Evolutionary conservation across 2,113 vertebrate genomes (phyloP).

Genomic region (Rallus limicola): DNA sequence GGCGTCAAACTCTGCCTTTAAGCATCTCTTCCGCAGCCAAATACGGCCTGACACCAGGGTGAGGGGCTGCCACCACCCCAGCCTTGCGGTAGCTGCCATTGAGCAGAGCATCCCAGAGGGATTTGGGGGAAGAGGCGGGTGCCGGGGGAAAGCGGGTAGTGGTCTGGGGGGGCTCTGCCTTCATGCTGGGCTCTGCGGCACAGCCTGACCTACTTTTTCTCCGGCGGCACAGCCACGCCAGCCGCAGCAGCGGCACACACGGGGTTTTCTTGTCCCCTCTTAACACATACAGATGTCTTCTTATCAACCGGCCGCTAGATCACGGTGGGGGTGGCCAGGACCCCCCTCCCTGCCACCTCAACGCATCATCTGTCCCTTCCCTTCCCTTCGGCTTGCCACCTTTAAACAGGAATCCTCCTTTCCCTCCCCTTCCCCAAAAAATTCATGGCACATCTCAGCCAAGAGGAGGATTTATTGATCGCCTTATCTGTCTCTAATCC

Average conservation of each 20-base stretch:
- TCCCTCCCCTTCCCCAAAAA: background rate
- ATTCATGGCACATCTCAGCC: constrained; percentile 31
- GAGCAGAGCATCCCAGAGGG: background rate
- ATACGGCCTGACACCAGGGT: background rate
- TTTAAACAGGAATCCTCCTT: background rate
- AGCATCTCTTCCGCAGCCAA: background rate
- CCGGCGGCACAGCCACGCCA: background rate
- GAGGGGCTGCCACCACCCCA: background rate
- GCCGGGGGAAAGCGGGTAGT: background rate
- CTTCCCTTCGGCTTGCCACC: background rate
- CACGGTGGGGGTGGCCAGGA: background rate
- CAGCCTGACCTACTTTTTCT: constrained; percentile 72
- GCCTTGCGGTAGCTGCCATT: background rate
- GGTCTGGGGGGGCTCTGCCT: background rate
- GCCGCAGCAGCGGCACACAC: background rate
- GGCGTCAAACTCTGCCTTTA: background rate
- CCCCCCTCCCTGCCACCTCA: background rate
- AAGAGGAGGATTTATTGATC: constrained; percentile 53
- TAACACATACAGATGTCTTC: background rate
- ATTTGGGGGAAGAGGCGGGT: background rate
- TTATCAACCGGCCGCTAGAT: background rate
- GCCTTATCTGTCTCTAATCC: constrained; percentile 60
- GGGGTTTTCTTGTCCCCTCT: background rate
- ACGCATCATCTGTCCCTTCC: background rate
- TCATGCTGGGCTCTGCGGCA: background rate